Conservation (phyloP, 2,113 vertebrate species). For the Aplodontia rufa region DNA sequence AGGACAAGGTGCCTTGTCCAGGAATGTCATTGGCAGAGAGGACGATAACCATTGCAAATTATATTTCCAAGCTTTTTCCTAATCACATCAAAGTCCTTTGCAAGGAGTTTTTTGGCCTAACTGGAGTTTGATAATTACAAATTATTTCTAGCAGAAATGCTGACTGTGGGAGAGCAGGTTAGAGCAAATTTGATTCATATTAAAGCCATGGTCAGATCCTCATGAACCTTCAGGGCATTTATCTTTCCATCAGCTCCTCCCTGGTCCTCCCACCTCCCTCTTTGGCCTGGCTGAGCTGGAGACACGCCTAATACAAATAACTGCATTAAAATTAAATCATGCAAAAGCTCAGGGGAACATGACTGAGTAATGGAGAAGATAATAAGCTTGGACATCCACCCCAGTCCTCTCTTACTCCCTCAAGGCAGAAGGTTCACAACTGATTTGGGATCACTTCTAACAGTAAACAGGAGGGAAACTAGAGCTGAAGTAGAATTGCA, state of each 20-base stretch:
- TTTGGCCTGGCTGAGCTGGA: slow-evolving; percentile 69
- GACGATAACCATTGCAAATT: slow-evolving; percentile 72
- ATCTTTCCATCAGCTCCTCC: slow-evolving; percentile 66
- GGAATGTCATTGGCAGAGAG: slow-evolving; percentile 67
- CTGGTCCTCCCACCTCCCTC: slow-evolving; percentile 30
- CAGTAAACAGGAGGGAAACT: slow-evolving; percentile 55
- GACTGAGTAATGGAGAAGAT: slow-evolving; percentile 75
- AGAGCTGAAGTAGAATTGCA: slow-evolving; percentile 57
- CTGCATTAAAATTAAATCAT: slow-evolving; percentile 46
- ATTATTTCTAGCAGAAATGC: slow-evolving; percentile 82
- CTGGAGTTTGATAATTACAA: slow-evolving; percentile 79
- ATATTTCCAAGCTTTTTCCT: slow-evolving; percentile 74
- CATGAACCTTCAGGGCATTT: slow-evolving; percentile 66
- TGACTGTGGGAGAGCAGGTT: slow-evolving; percentile 61
- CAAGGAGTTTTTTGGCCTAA: slow-evolving; percentile 78
- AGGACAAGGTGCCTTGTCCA: slow-evolving; percentile 56
- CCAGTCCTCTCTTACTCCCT: slow-evolving; percentile 51
- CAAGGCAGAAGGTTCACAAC: slow-evolving; percentile 65
- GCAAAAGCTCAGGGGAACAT: slow-evolving; percentile 58
- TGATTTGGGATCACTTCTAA: slow-evolving; percentile 69
- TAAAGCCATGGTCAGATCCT: slow-evolving; percentile 62
- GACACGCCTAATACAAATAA: slow-evolving; percentile 57
- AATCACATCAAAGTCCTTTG: slow-evolving; percentile 77
- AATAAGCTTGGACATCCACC: slow-evolving; percentile 73
- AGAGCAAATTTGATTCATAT: slow-evolving; percentile 74